Conservation (phyloP, 2,113 vertebrate species). For the Nothocercus nigrocapillus region DNA sequence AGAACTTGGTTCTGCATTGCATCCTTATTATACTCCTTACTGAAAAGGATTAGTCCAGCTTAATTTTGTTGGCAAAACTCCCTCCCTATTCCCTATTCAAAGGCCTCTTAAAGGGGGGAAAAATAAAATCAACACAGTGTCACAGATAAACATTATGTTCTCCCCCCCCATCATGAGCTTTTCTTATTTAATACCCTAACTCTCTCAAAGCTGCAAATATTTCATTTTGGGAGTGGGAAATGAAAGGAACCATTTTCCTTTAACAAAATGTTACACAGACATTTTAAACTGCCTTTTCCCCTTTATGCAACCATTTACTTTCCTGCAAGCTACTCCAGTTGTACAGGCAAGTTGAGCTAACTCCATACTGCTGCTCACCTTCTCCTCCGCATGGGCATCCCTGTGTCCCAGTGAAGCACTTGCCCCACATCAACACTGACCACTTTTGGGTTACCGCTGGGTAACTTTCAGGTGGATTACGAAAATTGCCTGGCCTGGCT, state of each 20-base stretch:
- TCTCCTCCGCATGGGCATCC: neutral
- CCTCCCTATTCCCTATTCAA: neutral
- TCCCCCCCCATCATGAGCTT: neutral
- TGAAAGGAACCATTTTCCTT: neutral
- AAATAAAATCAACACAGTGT: neutral
- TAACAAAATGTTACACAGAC: neutral
- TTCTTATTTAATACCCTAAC: neutral
- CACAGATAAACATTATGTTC: neutral
- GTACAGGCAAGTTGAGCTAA: neutral
- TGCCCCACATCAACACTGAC: neutral
- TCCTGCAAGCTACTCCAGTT: neutral
- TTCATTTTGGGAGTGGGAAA: neutral
- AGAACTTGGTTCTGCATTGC: neutral
- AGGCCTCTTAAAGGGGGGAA: too few relatives aligned
- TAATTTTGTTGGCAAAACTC: neutral
- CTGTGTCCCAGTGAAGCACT: neutral
- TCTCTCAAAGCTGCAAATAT: neutral
- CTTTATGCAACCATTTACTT: neutral
- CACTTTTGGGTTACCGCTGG: neutral
- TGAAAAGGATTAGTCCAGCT: neutral
- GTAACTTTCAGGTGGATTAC: accelerated
- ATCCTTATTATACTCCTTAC: neutral
- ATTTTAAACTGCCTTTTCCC: neutral
- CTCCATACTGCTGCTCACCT: neutral
- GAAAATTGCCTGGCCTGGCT: neutral